phyloP scores from a whole-genome alignment of 2,888 invertebrate species.

The Oscheius sp. region DNA sequence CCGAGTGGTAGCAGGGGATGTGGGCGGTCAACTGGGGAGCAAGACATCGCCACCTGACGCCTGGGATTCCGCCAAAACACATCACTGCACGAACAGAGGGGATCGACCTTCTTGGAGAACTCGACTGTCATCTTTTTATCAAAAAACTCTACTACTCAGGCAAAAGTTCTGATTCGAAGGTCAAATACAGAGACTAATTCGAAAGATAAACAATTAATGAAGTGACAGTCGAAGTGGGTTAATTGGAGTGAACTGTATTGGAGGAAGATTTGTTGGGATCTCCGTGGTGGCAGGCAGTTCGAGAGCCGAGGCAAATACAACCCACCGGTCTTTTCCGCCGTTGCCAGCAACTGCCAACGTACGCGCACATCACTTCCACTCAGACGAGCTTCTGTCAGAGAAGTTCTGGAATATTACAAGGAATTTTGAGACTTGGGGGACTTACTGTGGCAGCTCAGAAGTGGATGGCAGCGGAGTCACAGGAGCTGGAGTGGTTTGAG shows the following conservation, averaged over 20 bases:
- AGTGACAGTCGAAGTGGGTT: background rate
- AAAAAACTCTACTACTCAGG: too few relatives aligned
- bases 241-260: constrained; percentile 11
- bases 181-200: background rate
- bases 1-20: constrained; percentile 13
- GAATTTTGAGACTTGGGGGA: background rate
- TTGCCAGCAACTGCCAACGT: constrained; percentile 44
- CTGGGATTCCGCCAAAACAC: constrained; percentile 29
- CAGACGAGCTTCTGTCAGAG: constrained; percentile 16
- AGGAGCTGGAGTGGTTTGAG: background rate
- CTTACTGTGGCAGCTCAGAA: background rate
- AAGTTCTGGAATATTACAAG: background rate
- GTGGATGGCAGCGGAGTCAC: background rate
- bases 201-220: background rate
- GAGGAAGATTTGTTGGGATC: constrained; percentile 8
- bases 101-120: background rate
- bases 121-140: background rate
- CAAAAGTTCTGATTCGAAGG: background rate
- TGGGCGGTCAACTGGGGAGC: constrained; percentile 30
- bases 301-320: constrained; percentile 24
- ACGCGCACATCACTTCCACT: constrained; percentile 54
- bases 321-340: constrained; percentile 25
- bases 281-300: constrained; percentile 16
- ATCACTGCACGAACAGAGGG: constrained; percentile 31
- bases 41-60: constrained; percentile 31